Evolutionary conservation across 2,888 invertebrate genomes (phyloP), one percentile per base, ranked within the genome.

Genomic region (Scaeva pyrastri): DNA sequence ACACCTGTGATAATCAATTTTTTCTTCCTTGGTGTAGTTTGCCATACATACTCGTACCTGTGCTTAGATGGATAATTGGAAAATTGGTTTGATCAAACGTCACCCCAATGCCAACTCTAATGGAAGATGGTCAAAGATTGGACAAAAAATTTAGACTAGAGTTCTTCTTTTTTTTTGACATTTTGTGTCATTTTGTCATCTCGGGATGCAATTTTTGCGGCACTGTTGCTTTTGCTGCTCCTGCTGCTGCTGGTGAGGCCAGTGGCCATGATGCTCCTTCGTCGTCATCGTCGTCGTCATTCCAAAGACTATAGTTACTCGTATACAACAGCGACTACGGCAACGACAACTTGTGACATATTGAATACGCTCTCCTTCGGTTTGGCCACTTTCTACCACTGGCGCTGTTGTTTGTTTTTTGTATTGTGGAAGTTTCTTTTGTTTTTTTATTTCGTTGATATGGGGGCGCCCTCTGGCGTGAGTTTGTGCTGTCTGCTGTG

Each of bases 111-210:
- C 72, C 74, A 73, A 79, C 75, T 78, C 81, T 75, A 82, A 77
- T 73, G 82, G 82, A 82, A 86, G 86, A 82, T 73, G 81, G 82
- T 75, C 82, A 84, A 88, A 84, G 84, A 78, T 81, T 87, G 77
- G 75, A 48, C 55, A 70, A 73, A 70, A 68, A 55, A 43, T 21
- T 62, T 21, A 43, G n/a, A n/a, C n/a, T n/a, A 55, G 19, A 19
- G 48, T 45, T 6, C 16, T 45, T 48, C 19, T 10, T 48, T 10
- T 48, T n/a, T 5, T 14, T 31, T 16, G n/a, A n/a, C n/a, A n/a
- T n/a, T 56, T 56, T 16, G 31, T 56, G 31, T 31, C 31, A 31
- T 31, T 56, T 79, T 58, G 73, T 58, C 12, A 39, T 55, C 43
- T 62, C 12, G 14, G 16, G 19, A 50, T 70, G 72, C 68, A 64